phyloP scores from a whole-genome alignment of 2,888 invertebrate species.

The Anorthoa munda region DNA sequence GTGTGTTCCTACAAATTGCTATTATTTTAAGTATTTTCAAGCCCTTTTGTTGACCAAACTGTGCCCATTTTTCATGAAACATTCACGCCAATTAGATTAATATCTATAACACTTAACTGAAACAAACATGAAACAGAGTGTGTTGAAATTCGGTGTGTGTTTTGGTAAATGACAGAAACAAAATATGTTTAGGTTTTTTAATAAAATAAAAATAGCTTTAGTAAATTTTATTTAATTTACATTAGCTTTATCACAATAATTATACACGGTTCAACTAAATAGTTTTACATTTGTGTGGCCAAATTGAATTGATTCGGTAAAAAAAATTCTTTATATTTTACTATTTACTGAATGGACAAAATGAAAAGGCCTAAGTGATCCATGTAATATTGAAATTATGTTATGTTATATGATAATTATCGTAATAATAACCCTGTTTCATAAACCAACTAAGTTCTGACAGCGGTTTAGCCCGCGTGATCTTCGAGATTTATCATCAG shows the following conservation, averaged over 20 bases:
- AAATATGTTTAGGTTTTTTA: not conserved
- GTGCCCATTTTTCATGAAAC: constrained; percentile 13
- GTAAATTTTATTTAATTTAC: not conserved
- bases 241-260: not conserved
- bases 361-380: too few species aligned
- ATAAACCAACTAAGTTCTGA: not conserved
- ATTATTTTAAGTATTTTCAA: constrained; percentile 23
- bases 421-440: not conserved
- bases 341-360: too few species aligned
- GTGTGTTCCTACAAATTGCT: constrained; percentile 8
- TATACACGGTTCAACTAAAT: not conserved
- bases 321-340: too few species aligned
- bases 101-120: constrained; percentile 20
- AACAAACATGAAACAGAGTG: not conserved
- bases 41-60: constrained; percentile 8
- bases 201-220: not conserved
- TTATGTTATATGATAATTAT: not conserved
- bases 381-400: not conserved
- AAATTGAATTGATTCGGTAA: too few species aligned
- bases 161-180: constrained; percentile 21
- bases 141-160: constrained; percentile 5
- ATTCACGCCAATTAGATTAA: constrained; percentile 21
- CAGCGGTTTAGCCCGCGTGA: too few species aligned
- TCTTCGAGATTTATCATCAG: too few species aligned
- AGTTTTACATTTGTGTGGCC: not conserved